Base-by-base conservation (phyloP, 2,888 invertebrate species). In the Cerceris rybyensis region DNA sequence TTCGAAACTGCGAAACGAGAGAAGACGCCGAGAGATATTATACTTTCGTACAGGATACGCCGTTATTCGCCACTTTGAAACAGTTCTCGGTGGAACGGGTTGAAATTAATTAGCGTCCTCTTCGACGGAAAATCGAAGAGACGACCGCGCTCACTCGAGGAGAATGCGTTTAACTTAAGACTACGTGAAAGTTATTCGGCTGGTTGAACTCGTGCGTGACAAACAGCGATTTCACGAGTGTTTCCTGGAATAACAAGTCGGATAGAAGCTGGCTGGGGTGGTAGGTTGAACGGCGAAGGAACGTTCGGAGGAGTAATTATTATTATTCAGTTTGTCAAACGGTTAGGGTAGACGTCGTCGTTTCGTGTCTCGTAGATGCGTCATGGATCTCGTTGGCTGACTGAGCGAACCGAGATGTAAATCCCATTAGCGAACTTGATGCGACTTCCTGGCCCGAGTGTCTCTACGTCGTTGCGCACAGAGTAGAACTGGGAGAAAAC, bases 381-480 rank as follows among this genome's bases (percentile, higher is more conserved):
- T 80, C 82, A 78, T 66, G 75, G 82, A 83, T 86, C 74, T 73
- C 71, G 77, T 69, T 70, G 81, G 79, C 74, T 85, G 86, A 71
- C 76, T 78, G 78, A 77, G 76, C 79, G 80, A 79, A 80, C 75
- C 84, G 81, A 85, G 88, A 87, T 86, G 87, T 82, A 88, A 89
- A 89, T 88, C 88, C 88, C 87, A 89, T 89, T 87, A 88, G 85
- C 82, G 82, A 87, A 89, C 86, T 88, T 88, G 86, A 87, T 82
- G 81, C 84, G 81, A 86, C 81, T 87, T 83, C 80, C 79, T 82
- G 74, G 64, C 60, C 75, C 63, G 70, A 70, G 71, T 80, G 72
- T 66, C 75, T 80, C 55, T 77, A 58, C 70, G 71, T 68, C 76
- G 60, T 61, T 39, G 52, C 59, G 70, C 49, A 71, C 57, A 8